Evolutionary conservation across 2,888 invertebrate species (phyloP).

Genomic region (Incurvaria masculella): DNA sequence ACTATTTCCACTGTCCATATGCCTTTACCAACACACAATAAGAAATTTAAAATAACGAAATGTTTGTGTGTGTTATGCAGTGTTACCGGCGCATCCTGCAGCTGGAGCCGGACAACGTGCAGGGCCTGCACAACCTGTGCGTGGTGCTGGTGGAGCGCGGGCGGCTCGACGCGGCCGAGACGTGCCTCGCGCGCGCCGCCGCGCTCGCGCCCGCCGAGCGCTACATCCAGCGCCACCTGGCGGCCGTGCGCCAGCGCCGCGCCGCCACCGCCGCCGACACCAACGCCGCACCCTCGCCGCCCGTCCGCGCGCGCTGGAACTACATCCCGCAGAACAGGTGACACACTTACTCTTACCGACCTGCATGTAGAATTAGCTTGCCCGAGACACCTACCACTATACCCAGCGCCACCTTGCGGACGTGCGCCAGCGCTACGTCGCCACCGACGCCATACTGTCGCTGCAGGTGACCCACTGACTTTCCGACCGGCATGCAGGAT

Average conservation of each 20-base stretch:
- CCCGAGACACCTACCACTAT: no score
- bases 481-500: no score
- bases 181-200: slow-evolving; percentile 79
- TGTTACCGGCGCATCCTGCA: slow-evolving; percentile 88
- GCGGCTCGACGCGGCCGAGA: slow-evolving; percentile 77
- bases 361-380: no score
- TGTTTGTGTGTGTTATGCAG: slow-evolving; percentile 55
- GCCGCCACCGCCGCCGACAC: slow-evolving; percentile 33
- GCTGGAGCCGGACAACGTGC: slow-evolving; percentile 86
- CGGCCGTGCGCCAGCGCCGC: slow-evolving; percentile 73
- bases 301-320: slow-evolving; percentile 49
- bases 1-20: no score
- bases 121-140: slow-evolving; percentile 93
- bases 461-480: no score
- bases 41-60: no score
- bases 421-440: slow-evolving; percentile 62
- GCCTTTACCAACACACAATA: no score
- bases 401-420: slow-evolving; percentile 87
- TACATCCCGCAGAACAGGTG: slow-evolving; percentile 42
- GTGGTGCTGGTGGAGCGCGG: slow-evolving; percentile 94
- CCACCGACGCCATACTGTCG: slow-evolving; percentile 41
- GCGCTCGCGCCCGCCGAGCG: slow-evolving; percentile 84
- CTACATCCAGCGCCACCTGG: slow-evolving; percentile 86
- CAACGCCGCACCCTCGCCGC: slow-evolving; percentile 24
- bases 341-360: no score